Base-by-base conservation (phyloP, 2,888 invertebrate species). In the Incurvaria masculella region DNA sequence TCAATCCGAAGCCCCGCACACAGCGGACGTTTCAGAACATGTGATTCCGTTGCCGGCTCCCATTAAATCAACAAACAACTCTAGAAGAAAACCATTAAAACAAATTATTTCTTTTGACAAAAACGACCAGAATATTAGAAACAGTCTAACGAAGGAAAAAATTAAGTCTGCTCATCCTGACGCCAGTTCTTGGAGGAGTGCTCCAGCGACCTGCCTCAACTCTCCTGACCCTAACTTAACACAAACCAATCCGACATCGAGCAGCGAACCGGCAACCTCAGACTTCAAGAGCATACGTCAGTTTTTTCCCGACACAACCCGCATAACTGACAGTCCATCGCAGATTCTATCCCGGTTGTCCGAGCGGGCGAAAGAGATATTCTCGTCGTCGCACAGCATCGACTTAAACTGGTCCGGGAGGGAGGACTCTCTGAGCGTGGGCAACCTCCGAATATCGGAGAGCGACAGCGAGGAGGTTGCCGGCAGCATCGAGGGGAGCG, bases 1-100 rank as follows among this genome's bases (percentile, higher is more conserved):
- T 69, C 79, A 82, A 66, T 78, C 72, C 66, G 71, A 72, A 57
- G 80, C 69, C 61, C 66, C 62, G 48, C 75, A 59, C 60, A 80
- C 72, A 59, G 68, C 68, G 19, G 72, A 64, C 52, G 73, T 72
- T 67, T 63, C 79, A 45, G 84, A 91, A 63, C 89, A 87, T 46
- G 83, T 91, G 40, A 90, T 92, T 60, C 82, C 85, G 52, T 79
- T 86, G 16, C 83, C 86, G 1, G 69, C 82, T 53, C 84, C 87
- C 47, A 81, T 87, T 61, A 76, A 73, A 60, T 63, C 73, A 21
- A 68, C 63, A 6, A 59, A 58, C 46, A 74, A 71, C 60, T 54
- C 67, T 40, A 79, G 73, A 61, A 65, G 70, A 42, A 76, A 68
- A 56, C 72, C 79, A 3, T 51, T 79, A 11, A 65, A 78, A 2